Base-by-base conservation (phyloP, 2,797 vertebrate genomes). In the Eupleurogrammus muticus region DNA sequence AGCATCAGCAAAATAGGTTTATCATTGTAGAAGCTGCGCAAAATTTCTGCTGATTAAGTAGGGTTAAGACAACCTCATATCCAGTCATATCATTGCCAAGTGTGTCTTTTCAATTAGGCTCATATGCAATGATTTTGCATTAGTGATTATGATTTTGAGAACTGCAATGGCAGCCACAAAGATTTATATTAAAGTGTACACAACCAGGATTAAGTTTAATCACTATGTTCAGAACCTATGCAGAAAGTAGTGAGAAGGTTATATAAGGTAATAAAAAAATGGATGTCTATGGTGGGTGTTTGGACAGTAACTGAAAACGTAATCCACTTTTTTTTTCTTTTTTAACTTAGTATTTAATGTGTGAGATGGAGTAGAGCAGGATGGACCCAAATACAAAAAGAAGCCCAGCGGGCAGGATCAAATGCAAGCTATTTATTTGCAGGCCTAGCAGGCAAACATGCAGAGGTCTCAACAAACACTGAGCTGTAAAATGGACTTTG, bases 1-100 rank as follows among this genome's bases (percentile, higher is more conserved):
- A 66, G 49, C 35, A 73, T 66, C 66, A 73, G 66, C 44, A 53
- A 55, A 69, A 66, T 72, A 60, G 61, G 50, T 24, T 51, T 60
- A 32, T 44, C 44, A 36, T 5, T 51, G 50, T 12, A 3, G 5
- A 55, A 48, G 54, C 49, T 14, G 70, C 23, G 32, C 16, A 66
- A 35, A 9, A 38, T 11, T 9, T 40, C 5, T 5, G 20, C 13
- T 52, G 50, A 66, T 12, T 48, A 28, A 54, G 49, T 1, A 42
- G 32, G 9, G 21, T 57, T 61, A 14, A 55, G 53, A 53, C n/a
- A 35, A 28, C 59, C 58, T 47, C 17, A 35, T 46, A 21, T 24
- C 5, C 17, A 19, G 42, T 16, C 48, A 20, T 14, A 58, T 28
- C 21, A 51, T 34, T 59, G 21, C 3, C 49, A 24, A 54, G 14